Evolutionary conservation across 2,113 vertebrate species (phyloP), one percentile per base, ranked within the genome.

Genomic region (Bolborhynchus lineola): DNA sequence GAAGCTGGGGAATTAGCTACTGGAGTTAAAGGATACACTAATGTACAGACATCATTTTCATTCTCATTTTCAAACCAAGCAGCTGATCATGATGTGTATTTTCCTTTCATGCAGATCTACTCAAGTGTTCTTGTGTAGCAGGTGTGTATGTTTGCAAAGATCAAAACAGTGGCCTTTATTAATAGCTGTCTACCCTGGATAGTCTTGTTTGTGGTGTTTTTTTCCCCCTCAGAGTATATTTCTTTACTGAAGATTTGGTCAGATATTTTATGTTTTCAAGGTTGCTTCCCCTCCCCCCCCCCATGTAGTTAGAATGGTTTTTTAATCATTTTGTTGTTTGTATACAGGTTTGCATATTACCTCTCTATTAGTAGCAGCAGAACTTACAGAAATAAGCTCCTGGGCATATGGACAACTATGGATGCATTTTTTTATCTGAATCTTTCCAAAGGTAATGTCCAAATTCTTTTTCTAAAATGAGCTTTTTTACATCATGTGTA

Each of bases 381-480:
- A 33, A 97, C 50, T 93, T 95, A 89, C 55, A 86, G 86, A 67
- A 93, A 97, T 91, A 96, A 97, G 52, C 65, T 93, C 77, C 78
- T 23, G 37, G 6, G 31, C 25, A 67, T 87, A 86, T 53, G 21
- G 15, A 87, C 72, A 96, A 50, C 83, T 91, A 79, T 60, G 64
- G 79, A 90, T 90, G n/a, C 92, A 93, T 90, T 93, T 96, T 84
- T 96, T 97, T 97, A 93, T 88, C 88, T 60, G 85, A 95, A 80
- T 37, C 77, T 35, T 69, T 95, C 64, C 72, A 92, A 82, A 92
- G 72, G 52, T 78, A 93, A 78, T 7, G 8, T 94, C 46, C 39
- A 50, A 96, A 96, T 93, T 91, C 69, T 88, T 94, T 94, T 92
- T 75, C 89, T 92, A 77, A 93, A 93, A 64, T 29, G 6, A 41